Conservation (phyloP, 2,113 vertebrate species). For the Amphiprion percula region DNA sequence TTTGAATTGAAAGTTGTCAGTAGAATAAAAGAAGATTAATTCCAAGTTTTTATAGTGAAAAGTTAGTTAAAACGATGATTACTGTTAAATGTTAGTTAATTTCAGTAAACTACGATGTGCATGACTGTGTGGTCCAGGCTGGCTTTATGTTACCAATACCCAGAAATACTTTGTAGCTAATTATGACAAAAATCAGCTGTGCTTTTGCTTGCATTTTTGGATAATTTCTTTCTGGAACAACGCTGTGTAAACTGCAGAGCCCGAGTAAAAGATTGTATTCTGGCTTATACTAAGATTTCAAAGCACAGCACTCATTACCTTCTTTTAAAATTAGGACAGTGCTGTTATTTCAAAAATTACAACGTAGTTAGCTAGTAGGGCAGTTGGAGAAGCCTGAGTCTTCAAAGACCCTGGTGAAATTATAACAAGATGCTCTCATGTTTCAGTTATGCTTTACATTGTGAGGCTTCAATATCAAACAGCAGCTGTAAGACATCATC, state of each 20-base stretch:
- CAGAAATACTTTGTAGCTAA: background rate
- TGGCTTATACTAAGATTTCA: too few relatives aligned
- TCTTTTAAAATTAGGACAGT: too few relatives aligned
- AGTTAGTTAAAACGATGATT: conserved; percentile 38
- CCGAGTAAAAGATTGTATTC: too few relatives aligned
- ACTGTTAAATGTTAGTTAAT: conserved; percentile 53
- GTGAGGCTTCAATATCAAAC: background rate
- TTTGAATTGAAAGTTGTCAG: conserved; percentile 27
- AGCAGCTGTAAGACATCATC: conserved; percentile 8
- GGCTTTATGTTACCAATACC: conserved; percentile 20
- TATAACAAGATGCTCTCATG: conserved; percentile 40
- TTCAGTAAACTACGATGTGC: conserved; percentile 24
- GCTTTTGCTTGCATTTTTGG: too few relatives aligned
- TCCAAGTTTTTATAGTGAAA: conserved; percentile 18
- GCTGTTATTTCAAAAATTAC: too few relatives aligned
- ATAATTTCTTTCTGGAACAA: too few relatives aligned
- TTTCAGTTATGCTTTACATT: conserved; percentile 28
- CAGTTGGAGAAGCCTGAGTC: too few relatives aligned
- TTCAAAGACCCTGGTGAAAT: too few relatives aligned
- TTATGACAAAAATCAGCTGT: too few relatives aligned
- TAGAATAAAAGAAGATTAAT: conserved; percentile 25
- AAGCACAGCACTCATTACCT: too few relatives aligned
- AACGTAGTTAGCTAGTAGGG: too few relatives aligned
- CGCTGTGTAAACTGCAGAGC: too few relatives aligned
- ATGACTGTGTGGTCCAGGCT: conserved; percentile 10